Conservation (phyloP, 2,888 invertebrate species). For the Timema podura region DNA sequence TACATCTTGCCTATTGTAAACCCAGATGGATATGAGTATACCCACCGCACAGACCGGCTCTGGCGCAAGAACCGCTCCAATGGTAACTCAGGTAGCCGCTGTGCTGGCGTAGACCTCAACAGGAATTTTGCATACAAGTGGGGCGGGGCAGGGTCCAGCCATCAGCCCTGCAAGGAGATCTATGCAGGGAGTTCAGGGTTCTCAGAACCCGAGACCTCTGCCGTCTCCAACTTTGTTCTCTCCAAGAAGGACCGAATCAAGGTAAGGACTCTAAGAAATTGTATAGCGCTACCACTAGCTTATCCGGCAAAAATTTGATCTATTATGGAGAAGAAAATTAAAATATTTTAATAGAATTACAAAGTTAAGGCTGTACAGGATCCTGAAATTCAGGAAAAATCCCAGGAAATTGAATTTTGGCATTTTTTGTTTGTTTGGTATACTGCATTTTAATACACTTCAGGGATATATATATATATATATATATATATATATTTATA, state of each 20-base stretch:
- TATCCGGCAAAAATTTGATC: too few relatives aligned
- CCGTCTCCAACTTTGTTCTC: constrained; percentile 53
- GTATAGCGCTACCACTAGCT: too few relatives aligned
- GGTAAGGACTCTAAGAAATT: too few relatives aligned
- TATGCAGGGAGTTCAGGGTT: constrained; percentile 75
- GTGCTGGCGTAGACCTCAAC: constrained; percentile 76
- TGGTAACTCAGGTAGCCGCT: constrained; percentile 53
- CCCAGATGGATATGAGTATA: constrained; percentile 86
- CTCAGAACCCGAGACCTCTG: constrained; percentile 81
- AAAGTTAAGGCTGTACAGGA: too few relatives aligned
- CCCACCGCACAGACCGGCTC: constrained; percentile 60
- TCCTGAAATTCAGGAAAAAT: too few relatives aligned
- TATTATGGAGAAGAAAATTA: too few relatives aligned
- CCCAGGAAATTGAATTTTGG: too few relatives aligned
- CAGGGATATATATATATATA: too few relatives aligned
- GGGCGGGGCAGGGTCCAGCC: constrained; percentile 81
- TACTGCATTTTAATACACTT: too few relatives aligned
- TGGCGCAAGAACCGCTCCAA: constrained; percentile 73
- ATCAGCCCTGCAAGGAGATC: constrained; percentile 76
- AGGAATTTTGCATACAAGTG: constrained; percentile 85
- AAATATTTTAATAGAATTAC: too few relatives aligned
- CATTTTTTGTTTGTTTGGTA: too few relatives aligned
- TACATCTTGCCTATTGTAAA: constrained; percentile 71
- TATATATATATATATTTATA: too few relatives aligned
- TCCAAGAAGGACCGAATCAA: constrained; percentile 39